A percentile compares a stretch with the other conserved stretches of the same genome.
phyloP scores from a whole-genome alignment of 2,113 vertebrate genomes.

The Campylomormyrus numenius region DNA sequence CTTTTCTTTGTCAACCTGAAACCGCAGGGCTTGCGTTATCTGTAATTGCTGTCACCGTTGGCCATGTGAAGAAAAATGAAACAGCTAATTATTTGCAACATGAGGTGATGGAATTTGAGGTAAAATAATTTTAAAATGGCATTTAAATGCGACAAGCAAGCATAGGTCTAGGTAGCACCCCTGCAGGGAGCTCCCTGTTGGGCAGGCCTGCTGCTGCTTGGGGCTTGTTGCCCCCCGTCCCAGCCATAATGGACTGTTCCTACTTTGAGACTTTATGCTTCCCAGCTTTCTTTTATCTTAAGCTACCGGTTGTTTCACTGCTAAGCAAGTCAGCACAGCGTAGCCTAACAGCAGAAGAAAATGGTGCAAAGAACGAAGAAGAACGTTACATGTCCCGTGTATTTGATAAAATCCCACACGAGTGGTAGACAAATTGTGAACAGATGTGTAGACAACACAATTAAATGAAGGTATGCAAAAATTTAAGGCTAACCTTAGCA shows the following conservation, averaged over 20 bases:
- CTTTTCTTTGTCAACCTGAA: background rate
- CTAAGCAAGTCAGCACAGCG: background rate
- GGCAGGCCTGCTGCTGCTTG: background rate
- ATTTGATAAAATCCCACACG: background rate
- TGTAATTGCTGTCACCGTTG: background rate
- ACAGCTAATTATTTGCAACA: background rate
- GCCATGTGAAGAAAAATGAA: background rate
- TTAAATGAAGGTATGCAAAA: background rate
- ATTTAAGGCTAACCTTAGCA: background rate
- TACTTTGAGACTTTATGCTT: background rate
- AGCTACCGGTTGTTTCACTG: background rate
- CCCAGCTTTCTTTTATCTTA: background rate
- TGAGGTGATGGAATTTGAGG: background rate
- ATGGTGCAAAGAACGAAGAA: background rate
- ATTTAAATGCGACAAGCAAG: background rate
- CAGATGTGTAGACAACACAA: background rate
- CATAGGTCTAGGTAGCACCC: background rate
- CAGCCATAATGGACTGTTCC: background rate
- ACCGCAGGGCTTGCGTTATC: background rate
- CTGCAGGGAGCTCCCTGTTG: background rate
- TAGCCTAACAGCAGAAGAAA: background rate
- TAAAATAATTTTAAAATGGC: background rate
- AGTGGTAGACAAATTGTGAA: background rate
- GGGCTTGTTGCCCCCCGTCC: background rate
- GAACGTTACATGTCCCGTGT: background rate